phyloP scores from a whole-genome alignment of 2,113 vertebrate genomes.

The Colossoma macropomum region DNA sequence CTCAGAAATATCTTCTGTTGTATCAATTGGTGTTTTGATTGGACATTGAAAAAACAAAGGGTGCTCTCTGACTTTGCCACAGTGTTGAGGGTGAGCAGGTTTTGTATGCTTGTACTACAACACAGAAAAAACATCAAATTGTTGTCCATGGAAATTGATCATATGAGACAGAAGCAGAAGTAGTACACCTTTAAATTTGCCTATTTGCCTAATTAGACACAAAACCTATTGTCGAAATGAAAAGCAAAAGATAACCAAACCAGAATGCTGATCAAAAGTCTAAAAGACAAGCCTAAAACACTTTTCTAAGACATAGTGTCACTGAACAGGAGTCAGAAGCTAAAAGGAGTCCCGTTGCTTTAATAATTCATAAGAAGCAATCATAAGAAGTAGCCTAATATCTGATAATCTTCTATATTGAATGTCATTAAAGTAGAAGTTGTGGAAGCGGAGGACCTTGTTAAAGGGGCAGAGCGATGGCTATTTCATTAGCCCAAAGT shows the following conservation, averaged over 20 bases:
- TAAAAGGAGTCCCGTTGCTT: neutral
- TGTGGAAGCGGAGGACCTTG: constrained; percentile 73
- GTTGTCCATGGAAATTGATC: no score
- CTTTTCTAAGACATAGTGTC: neutral
- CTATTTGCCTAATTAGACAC: no score
- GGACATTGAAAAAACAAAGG: no score
- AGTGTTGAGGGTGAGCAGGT: no score
- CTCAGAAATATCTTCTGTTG: no score
- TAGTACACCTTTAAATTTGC: no score
- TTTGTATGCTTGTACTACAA: no score
- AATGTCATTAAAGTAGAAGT: constrained; percentile 67
- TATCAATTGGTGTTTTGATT: no score
- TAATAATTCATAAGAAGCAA: constrained; percentile 48
- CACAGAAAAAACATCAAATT: no score
- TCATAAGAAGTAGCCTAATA: constrained; percentile 69
- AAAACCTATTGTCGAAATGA: neutral
- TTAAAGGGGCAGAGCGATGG: constrained; percentile 70
- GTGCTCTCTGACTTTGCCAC: no score
- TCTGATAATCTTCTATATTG: constrained; percentile 69
- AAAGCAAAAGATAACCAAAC: neutral
- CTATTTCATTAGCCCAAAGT: constrained; percentile 81
- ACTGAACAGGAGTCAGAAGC: neutral
- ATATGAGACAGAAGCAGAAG: no score
- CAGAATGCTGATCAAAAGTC: neutral
- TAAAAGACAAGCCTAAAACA: neutral